Evolutionary conservation across 2,113 vertebrate genomes (phyloP).

Genomic region (Benitochromis conjunctus): DNA sequence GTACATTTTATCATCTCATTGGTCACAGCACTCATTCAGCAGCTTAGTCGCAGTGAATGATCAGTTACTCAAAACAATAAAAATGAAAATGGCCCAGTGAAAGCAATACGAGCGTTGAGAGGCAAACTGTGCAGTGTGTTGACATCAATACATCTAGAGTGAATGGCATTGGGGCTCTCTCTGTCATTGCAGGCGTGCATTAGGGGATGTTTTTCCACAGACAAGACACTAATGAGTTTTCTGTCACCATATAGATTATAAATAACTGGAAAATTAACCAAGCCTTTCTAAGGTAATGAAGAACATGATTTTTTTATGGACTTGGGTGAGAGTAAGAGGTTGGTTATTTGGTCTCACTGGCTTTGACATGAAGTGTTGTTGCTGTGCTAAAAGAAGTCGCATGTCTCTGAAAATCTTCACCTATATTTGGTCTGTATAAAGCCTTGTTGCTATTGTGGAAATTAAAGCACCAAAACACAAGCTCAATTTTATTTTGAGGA

Average conservation of each 20-base stretch:
- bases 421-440: neutral
- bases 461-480: neutral
- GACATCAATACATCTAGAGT: neutral
- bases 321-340: neutral
- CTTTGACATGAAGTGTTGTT: neutral
- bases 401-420: neutral
- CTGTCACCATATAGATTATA: constrained; percentile 5
- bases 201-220: neutral
- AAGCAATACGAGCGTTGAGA: neutral
- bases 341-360: neutral
- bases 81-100: neutral
- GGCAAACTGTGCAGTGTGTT: neutral
- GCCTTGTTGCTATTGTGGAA: neutral
- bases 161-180: neutral
- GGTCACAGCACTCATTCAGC: neutral
- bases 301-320: neutral
- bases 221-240: constrained; percentile 12
- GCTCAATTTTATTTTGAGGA: neutral
- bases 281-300: neutral
- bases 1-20: neutral
- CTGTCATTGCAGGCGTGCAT: neutral
- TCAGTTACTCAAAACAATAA: neutral
- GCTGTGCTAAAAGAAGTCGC: neutral
- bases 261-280: constrained; percentile 1
- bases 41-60: neutral